Percentiles rank a stretch among this genome's conserved stretches.
phyloP scores from a whole-genome alignment of 2,797 vertebrate species.

The Hypotaenidia okinawae region DNA sequence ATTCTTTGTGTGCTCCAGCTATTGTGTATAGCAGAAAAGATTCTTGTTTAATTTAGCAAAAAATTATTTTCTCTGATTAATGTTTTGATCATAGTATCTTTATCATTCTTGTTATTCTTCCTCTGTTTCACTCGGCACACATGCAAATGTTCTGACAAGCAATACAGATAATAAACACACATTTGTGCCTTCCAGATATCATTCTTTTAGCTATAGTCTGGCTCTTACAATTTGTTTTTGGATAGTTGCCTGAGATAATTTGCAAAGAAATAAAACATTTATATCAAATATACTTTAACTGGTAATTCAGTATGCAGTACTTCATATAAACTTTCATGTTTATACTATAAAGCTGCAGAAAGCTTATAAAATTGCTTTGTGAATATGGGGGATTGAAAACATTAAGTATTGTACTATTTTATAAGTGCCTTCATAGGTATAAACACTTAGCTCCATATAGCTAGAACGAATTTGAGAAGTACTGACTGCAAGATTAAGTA shows the following conservation, averaged over 20 bases:
- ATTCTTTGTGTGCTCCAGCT: background rate
- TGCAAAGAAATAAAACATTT: constrained; percentile 24
- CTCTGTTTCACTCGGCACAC: background rate
- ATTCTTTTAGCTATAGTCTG: background rate
- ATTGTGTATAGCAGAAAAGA: background rate
- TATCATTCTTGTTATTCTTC: constrained; percentile 4
- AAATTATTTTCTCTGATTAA: constrained; percentile 22
- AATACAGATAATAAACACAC: background rate
- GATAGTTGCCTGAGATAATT: background rate
- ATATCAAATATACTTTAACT: constrained; percentile 21
- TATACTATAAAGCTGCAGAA: background rate
- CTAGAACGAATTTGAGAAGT: background rate
- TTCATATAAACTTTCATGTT: background rate
- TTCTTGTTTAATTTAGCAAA: constrained; percentile 28
- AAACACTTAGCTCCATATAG: background rate
- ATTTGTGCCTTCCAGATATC: constrained; percentile 25
- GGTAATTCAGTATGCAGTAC: background rate
- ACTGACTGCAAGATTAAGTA: background rate
- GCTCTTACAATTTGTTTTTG: constrained; percentile 4
- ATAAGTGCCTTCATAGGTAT: background rate
- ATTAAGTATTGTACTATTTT: background rate
- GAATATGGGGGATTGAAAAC: background rate
- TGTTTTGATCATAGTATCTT: constrained; percentile 13
- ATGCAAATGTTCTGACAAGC: constrained; percentile 24
- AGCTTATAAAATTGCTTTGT: background rate